phyloP scores from a whole-genome alignment of 23 tunicate genomes.

The Clavelina lepadiformis region DNA sequence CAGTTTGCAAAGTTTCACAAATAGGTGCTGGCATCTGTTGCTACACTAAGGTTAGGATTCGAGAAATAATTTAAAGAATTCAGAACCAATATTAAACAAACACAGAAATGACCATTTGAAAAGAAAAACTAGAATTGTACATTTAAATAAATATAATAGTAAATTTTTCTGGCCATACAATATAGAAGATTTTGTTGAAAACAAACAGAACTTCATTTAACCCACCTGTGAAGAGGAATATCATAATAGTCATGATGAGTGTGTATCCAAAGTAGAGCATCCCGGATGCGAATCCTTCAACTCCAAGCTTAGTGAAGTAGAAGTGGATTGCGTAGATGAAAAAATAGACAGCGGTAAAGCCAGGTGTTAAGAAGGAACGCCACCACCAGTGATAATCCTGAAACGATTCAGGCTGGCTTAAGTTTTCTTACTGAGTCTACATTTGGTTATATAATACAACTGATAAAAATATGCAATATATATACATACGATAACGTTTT shows the following conservation, averaged over 20 bases:
- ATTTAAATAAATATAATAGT: neutral
- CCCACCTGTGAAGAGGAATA: slow-evolving; percentile 86
- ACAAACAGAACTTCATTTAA: neutral
- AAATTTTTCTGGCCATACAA: neutral
- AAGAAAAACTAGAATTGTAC: no score
- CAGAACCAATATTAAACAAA: no score
- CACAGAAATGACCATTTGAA: no score
- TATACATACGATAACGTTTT: neutral
- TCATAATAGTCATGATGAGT: slow-evolving; percentile 53
- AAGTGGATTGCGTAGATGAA: slow-evolving; percentile 71
- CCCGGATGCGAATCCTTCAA: slow-evolving; percentile 61
- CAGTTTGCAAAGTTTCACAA: neutral
- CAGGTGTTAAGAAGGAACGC: slow-evolving; percentile 84
- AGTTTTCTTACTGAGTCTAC: no score
- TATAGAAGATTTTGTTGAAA: neutral
- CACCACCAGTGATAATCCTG: slow-evolving; percentile 99
- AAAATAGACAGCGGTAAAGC: slow-evolving; percentile 88
- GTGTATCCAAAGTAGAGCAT: slow-evolving; percentile 74
- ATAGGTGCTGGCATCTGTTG: neutral
- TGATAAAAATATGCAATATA: no score
- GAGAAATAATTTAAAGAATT: no score
- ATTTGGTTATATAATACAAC: no score
- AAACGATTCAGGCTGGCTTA: neutral
- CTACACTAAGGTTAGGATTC: neutral
- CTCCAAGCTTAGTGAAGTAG: slow-evolving; percentile 66